A percentile compares a stretch with the other conserved stretches of the same genome.
phyloP scores from a whole-genome alignment of 1,140 invertebrate genomes.

The Lamellibrachia luymesi region DNA sequence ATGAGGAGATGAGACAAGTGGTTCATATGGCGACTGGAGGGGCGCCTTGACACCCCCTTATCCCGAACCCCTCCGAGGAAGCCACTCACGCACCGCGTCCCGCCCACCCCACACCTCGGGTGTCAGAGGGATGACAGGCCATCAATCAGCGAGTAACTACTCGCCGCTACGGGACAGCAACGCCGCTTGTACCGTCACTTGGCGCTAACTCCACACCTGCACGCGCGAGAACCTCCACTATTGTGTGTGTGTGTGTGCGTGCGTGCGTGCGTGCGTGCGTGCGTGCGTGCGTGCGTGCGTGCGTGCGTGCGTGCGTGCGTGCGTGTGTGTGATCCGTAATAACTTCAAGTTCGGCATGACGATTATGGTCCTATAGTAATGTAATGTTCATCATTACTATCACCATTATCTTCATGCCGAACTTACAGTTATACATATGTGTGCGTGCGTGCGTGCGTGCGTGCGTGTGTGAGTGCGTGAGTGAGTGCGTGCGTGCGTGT shows the following conservation, averaged over 20 bases:
- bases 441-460: too few species aligned
- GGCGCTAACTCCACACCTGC: background rate
- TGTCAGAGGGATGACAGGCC: background rate
- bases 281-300: too few species aligned
- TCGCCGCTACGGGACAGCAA: background rate
- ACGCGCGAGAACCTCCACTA: background rate
- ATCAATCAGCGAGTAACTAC: background rate
- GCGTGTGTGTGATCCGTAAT: too few species aligned
- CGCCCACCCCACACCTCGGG: background rate
- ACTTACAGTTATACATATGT: too few species aligned
- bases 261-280: too few species aligned
- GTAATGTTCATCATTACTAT: too few species aligned
- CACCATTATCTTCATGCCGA: too few species aligned
- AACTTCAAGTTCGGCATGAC: too few species aligned
- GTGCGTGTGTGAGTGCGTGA: too few species aligned
- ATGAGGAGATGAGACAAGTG: background rate
- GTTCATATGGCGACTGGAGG: background rate
- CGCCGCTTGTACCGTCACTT: background rate
- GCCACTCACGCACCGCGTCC: background rate
- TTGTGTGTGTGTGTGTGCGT: background rate
- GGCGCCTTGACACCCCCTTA: background rate
- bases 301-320: too few species aligned
- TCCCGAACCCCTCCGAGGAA: background rate
- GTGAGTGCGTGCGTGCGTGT: too few species aligned
- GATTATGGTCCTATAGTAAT: too few species aligned